These are phyloP conservation scores for Caenorhabditis macrosperma DNA, from an alignment of 2,888 invertebrate genomes.

Conservation along the genomic window DNA sequence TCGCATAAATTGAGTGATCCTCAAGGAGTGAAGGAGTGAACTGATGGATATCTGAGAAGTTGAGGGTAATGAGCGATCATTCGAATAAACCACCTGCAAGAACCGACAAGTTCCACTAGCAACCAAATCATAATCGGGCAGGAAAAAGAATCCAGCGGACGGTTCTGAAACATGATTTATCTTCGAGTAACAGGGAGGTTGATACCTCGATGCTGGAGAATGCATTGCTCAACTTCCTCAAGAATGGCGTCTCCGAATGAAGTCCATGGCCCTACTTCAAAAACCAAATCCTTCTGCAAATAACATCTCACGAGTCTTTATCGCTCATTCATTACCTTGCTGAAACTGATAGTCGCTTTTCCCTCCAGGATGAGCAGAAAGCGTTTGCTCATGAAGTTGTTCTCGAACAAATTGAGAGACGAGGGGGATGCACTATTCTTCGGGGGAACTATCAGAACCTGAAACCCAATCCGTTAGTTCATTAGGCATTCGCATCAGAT, in stretches of 20 bases:
- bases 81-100: no score
- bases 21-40: slow-evolving; percentile 40
- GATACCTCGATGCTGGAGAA: slow-evolving; percentile 27
- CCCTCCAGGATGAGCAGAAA: slow-evolving; percentile 94
- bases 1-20: slow-evolving; percentile 50
- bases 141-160: slow-evolving; percentile 33
- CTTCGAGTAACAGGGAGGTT: no score
- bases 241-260: slow-evolving; percentile 87
- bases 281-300: slow-evolving; percentile 82
- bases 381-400: slow-evolving; percentile 86
- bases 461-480: no score
- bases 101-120: slow-evolving; percentile 57
- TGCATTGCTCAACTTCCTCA: slow-evolving; percentile 35
- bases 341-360: slow-evolving; percentile 82
- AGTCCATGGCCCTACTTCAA: slow-evolving; percentile 97
- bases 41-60: slow-evolving; percentile 38
- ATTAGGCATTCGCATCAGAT: no score
- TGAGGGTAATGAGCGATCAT: no score
- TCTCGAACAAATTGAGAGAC: slow-evolving; percentile 76
- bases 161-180: no score
- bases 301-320: background rate
- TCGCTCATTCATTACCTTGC: slow-evolving; percentile 18
- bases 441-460: slow-evolving; percentile 48
- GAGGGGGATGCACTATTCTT: slow-evolving; percentile 40
- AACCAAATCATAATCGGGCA: slow-evolving; percentile 53